A percentile compares a stretch with the other conserved stretches of the same genome.
Evolutionary conservation across 2,113 vertebrate genomes (phyloP).

Genomic region (Monopterus albus): DNA sequence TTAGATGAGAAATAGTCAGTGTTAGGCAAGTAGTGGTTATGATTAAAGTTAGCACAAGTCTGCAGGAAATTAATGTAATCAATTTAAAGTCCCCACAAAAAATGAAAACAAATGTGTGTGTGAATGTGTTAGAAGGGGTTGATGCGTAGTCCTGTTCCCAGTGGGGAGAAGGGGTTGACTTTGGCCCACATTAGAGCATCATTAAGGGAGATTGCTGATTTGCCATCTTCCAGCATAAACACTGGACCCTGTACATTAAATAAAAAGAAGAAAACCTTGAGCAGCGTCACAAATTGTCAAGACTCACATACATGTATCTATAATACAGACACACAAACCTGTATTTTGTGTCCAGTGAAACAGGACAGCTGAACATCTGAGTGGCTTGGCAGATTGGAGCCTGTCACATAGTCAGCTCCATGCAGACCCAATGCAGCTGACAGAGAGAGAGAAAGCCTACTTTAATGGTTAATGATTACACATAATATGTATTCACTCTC

Average conservation of each 20-base stretch:
- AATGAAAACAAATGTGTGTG: no score
- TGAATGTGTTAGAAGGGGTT: constrained; percentile 90
- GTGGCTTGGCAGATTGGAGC: constrained; percentile 96
- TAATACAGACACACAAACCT: constrained; percentile 75
- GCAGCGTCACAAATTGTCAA: background rate
- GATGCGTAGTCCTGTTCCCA: constrained; percentile 94
- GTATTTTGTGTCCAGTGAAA: constrained; percentile 93
- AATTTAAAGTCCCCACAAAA: no score
- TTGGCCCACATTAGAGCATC: constrained; percentile 99
- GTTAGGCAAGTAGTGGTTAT: no score
- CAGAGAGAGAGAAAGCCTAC: background rate
- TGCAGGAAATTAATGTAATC: no score
- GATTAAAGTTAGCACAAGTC: no score
- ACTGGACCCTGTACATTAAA: constrained; percentile 87
- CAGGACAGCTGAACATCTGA: constrained; percentile 93
- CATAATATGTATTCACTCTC: background rate
- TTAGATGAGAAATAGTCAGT: no score
- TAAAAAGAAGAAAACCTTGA: constrained; percentile 5
- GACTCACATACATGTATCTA: background rate
- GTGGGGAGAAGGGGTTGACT: constrained; percentile 96
- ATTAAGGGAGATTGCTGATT: constrained; percentile 93
- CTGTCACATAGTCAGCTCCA: constrained; percentile 92
- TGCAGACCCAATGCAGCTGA: constrained; percentile 65
- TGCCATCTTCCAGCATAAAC: constrained; percentile 95
- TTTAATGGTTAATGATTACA: background rate